Conservation (phyloP, 2,797 vertebrate genomes). For the Salmo trutta region DNA sequence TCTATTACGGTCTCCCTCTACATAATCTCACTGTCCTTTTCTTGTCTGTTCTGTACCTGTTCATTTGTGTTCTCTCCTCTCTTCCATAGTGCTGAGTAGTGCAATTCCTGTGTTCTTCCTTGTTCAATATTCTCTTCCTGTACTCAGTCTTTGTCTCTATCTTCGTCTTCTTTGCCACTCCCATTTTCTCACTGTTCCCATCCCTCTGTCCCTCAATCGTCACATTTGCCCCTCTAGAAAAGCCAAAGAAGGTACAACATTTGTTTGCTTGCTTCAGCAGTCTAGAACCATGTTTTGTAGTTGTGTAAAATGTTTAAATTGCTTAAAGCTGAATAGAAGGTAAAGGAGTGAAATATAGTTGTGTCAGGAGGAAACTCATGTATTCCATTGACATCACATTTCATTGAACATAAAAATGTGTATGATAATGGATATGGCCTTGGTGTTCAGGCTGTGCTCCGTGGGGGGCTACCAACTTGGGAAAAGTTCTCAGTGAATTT, state of each 20-base stretch:
- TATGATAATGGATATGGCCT: background rate
- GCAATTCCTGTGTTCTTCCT: background rate
- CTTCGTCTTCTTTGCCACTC: background rate
- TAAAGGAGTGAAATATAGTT: background rate
- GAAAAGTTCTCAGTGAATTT: background rate
- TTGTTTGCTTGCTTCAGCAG: background rate
- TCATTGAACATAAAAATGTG: background rate
- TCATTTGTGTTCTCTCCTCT: background rate
- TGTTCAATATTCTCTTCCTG: background rate
- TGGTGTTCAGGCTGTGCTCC: background rate
- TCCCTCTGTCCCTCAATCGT: background rate
- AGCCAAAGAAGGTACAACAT: background rate
- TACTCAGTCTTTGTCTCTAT: conserved; percentile 4
- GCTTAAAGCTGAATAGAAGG: too few relatives aligned
- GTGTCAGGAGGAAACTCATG: background rate
- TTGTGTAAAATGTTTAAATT: background rate
- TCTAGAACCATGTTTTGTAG: background rate
- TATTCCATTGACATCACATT: background rate
- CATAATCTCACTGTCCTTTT: background rate
- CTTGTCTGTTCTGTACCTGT: background rate
- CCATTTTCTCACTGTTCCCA: background rate
- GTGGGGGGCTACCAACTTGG: background rate
- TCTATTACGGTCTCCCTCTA: background rate
- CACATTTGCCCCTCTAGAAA: conserved; percentile 5
- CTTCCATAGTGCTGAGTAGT: background rate